Evolutionary conservation across 2,888 invertebrate genomes (phyloP).

Genomic region (Cheilosia urbana): DNA sequence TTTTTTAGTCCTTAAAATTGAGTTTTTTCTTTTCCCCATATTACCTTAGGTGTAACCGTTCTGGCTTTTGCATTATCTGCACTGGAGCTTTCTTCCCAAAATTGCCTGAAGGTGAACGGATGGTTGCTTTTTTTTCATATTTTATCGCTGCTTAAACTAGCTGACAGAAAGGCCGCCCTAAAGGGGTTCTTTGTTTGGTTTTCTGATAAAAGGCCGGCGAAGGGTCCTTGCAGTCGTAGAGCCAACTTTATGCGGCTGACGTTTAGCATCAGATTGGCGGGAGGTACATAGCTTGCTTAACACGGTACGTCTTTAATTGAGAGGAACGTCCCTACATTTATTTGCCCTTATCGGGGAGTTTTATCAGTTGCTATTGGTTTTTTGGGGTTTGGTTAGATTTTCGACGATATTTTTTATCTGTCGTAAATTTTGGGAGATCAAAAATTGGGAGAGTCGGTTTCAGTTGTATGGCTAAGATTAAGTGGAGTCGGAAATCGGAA

Average conservation of each 20-base stretch:
- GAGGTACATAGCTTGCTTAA: background rate
- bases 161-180: background rate
- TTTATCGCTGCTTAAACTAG: slow-evolving; percentile 31
- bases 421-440: no score
- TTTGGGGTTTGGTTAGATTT: no score
- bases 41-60: slow-evolving; percentile 2
- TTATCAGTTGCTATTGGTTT: no score
- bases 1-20: slow-evolving; percentile 21
- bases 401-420: no score
- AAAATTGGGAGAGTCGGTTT: no score
- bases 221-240: background rate
- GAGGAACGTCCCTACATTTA: background rate
- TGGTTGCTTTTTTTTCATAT: slow-evolving; percentile 5
- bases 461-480: no score
- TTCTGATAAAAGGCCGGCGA: background rate
- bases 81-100: slow-evolving; percentile 29
- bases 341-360: background rate
- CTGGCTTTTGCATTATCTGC: slow-evolving; percentile 25
- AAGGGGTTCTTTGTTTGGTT: slow-evolving; percentile 12
- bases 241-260: slow-evolving; percentile 14
- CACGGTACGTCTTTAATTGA: background rate
- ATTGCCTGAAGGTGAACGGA: slow-evolving; percentile 44
- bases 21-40: background rate
- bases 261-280: slow-evolving; percentile 7
- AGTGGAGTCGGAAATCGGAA: no score